A percentile compares a stretch with the other conserved stretches of the same genome.
These are phyloP conservation scores for Anoplophora glabripennis DNA, from an alignment of 1,140 invertebrate genomes.

Conservation along the genomic window DNA sequence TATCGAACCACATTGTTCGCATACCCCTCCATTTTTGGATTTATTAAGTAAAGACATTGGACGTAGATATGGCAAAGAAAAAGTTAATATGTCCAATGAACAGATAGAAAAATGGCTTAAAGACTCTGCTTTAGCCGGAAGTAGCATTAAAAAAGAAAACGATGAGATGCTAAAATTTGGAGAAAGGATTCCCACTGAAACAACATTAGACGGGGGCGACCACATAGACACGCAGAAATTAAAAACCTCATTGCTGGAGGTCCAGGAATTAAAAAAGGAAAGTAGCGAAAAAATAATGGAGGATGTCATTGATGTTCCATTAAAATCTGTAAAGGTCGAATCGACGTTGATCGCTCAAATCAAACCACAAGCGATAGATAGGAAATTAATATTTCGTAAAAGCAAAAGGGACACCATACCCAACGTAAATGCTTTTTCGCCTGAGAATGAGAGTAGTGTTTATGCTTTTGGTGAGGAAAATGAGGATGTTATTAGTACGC, in stretches of 20 bases:
- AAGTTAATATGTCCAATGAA: constrained; percentile 69
- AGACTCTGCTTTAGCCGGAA: constrained; percentile 50
- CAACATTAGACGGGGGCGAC: constrained; percentile 6
- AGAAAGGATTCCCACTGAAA: constrained; percentile 40
- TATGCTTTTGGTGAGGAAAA: constrained; percentile 70
- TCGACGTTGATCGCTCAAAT: not conserved
- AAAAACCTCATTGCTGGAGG: constrained; percentile 14
- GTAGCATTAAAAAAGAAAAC: constrained; percentile 41
- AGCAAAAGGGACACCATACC: constrained; percentile 50
- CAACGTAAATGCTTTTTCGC: constrained; percentile 62
- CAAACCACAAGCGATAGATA: constrained; percentile 37
- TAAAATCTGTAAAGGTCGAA: not conserved
- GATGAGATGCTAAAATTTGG: constrained; percentile 43
- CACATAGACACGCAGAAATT: constrained; percentile 24
- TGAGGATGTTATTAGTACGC: constrained; percentile 52
- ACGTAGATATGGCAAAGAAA: constrained; percentile 56
- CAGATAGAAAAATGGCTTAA: constrained; percentile 71
- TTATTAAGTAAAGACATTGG: constrained; percentile 44
- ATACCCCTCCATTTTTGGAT: constrained; percentile 30
- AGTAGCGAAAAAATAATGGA: not conserved
- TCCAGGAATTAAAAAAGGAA: not conserved
- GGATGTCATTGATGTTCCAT: not conserved
- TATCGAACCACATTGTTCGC: constrained; percentile 16
- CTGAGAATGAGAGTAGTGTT: constrained; percentile 67
- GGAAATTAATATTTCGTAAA: constrained; percentile 57